Base-by-base conservation (phyloP, 2,888 invertebrate genomes). In the Alcis repandata region DNA sequence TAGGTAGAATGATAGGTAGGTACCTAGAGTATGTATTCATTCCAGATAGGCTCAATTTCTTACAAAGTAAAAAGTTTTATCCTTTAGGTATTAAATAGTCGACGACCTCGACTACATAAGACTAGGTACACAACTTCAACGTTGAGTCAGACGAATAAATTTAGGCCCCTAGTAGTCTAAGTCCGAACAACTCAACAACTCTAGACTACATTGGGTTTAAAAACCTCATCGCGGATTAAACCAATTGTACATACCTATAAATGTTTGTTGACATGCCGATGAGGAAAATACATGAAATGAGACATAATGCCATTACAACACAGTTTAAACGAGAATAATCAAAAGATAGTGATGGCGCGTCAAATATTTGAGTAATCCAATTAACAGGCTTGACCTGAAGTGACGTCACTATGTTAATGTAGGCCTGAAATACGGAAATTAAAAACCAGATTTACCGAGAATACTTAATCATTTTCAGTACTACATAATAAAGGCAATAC, bases 361-460 rank as follows among this genome's bases (percentile, higher is more conserved):
- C 27, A 27, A n/a, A n/a, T 27, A 27, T 4, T 48, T 49, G 40
- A 45, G 38, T 60, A 36, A 41, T 41, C 40, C n/a, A 45, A 38
- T 43, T 43, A 53, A 53, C 40, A 41, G 17, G 45, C 20, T 53
- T 36, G 43, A 20, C 51, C 22, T 17, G 46, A 40, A 38, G 6
- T 57, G 45, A 53, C 40, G 41, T 61, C 54, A 54, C 52, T 20
- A 46, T 46, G 59, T 61, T 57, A 53, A 45, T 68, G 54, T 60
- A 51, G 48, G 53, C 53, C 52, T 43, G 46, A 67, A 68, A 59
- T 59, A 46, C 57, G 63, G 63, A 63, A 54, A 54, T 66, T 58
- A 59, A 46, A 40, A 52, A 19, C 60, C 4, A 63, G 27, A 49
- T 56, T 48, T 58, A 36, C 11, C 11, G 9, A 1, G 3, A 36